Evolutionary conservation across 2,888 invertebrate species (phyloP).

Genomic region (Drosophila maculinotata): DNA sequence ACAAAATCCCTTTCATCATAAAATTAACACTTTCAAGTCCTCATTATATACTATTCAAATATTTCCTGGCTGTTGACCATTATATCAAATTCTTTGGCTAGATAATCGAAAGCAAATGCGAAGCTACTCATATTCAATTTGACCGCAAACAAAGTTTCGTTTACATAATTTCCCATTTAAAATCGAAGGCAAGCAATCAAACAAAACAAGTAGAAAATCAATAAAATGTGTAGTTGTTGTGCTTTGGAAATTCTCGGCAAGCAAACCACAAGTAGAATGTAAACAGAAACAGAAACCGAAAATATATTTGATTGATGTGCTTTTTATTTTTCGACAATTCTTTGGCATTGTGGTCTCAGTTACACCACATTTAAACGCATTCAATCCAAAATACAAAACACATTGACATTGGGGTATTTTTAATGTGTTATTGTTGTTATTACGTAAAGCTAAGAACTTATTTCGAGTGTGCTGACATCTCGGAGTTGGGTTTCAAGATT

Average conservation of each 20-base stretch:
- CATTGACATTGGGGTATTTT: constrained; percentile 50
- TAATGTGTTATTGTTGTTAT: constrained; percentile 36
- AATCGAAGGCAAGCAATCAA: constrained; percentile 51
- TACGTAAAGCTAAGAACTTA: constrained; percentile 44
- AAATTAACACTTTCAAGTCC: too few species aligned
- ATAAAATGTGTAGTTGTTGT: constrained; percentile 55
- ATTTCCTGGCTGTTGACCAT: background rate
- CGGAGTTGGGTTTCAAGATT: constrained; percentile 12
- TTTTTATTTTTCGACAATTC: constrained; percentile 36
- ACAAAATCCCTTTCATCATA: too few species aligned
- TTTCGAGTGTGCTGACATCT: constrained; percentile 38
- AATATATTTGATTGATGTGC: constrained; percentile 71
- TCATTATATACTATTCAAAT: background rate
- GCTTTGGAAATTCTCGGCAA: constrained; percentile 44
- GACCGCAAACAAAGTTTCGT: constrained; percentile 61
- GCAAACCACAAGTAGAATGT: constrained; percentile 42
- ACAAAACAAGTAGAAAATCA: constrained; percentile 54
- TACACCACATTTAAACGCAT: constrained; percentile 40
- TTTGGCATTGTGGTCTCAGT: constrained; percentile 54
- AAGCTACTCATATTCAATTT: constrained; percentile 24
- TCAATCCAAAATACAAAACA: constrained; percentile 43
- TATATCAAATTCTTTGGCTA: constrained; percentile 33
- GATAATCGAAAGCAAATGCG: constrained; percentile 28
- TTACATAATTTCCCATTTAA: constrained; percentile 69
- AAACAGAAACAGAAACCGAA: constrained; percentile 69